These are phyloP conservation scores for Notodonta ziczac DNA, from an alignment of 2,888 invertebrate species.

Conservation along the genomic window DNA sequence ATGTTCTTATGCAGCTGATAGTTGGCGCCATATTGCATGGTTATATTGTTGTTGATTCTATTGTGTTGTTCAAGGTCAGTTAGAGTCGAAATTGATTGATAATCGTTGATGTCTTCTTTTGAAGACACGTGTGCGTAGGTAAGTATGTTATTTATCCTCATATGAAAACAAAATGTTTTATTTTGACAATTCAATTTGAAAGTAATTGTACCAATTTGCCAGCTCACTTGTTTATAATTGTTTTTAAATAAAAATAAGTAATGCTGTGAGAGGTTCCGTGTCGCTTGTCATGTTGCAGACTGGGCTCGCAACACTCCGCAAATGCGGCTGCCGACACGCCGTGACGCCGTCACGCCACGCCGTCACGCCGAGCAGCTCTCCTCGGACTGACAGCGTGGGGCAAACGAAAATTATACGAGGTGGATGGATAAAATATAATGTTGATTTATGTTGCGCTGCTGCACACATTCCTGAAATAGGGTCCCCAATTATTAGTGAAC, in stretches of 20 bases:
- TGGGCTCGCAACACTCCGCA: neutral
- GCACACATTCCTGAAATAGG: neutral
- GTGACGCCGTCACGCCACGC: neutral
- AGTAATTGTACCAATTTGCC: no score
- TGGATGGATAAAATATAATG: neutral
- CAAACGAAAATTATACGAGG: neutral
- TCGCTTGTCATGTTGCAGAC: neutral
- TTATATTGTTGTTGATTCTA: neutral
- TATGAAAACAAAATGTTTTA: no score
- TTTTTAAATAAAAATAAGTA: no score
- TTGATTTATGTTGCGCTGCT: neutral
- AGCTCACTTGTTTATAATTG: no score
- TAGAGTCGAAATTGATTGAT: neutral
- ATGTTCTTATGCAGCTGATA: neutral
- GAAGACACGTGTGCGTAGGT: no score
- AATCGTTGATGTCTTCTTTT: constrained; percentile 1
- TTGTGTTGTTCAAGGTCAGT: neutral
- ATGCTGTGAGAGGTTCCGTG: no score
- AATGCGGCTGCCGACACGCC: no score
- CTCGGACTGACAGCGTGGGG: neutral
- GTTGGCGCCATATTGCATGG: neutral
- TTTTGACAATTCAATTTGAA: no score
- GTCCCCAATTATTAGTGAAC: neutral
- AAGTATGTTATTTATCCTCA: no score
- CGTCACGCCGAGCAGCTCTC: neutral